Evolutionary conservation across 2,797 vertebrate species (phyloP).

Genomic region (Phalanger gymnotis): DNA sequence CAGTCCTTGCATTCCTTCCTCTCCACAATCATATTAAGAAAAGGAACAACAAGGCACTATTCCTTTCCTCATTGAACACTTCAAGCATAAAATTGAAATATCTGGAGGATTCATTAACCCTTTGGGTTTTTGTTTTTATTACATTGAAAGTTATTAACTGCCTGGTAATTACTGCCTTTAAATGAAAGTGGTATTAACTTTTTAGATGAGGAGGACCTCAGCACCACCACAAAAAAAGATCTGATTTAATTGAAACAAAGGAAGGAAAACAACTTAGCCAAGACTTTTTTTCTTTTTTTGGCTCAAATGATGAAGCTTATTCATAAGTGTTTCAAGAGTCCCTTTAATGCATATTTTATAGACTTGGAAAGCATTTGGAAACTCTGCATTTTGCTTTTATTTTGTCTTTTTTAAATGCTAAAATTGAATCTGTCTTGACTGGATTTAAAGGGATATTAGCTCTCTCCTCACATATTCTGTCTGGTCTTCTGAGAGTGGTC

Average conservation of each 20-base stretch:
- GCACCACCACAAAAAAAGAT: constrained; percentile 34
- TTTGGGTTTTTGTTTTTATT: constrained; percentile 25
- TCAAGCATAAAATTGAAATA: constrained; percentile 19
- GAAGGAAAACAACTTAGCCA: constrained; percentile 56
- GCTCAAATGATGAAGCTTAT: constrained; percentile 64
- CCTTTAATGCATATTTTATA: constrained; percentile 80
- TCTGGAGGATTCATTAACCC: constrained; percentile 39
- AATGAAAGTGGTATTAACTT: constrained; percentile 44
- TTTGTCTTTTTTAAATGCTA: constrained; percentile 77
- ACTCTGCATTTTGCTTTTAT: constrained; percentile 80
- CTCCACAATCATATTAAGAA: constrained; percentile 21
- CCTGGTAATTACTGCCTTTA: constrained; percentile 16
- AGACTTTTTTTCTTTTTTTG: constrained; percentile 55
- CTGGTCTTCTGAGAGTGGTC: constrained; percentile 86
- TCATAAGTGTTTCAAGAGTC: constrained; percentile 76
- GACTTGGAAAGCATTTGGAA: constrained; percentile 72
- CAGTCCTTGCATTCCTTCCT: constrained; percentile 9
- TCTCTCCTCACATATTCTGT: constrained; percentile 91
- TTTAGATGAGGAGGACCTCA: constrained; percentile 47
- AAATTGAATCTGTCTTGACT: constrained; percentile 73
- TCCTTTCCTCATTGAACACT: constrained; percentile 35
- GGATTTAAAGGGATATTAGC: constrained; percentile 88
- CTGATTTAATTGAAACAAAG: constrained; percentile 61
- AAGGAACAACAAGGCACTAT: neutral
- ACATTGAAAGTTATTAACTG: constrained; percentile 44